These are phyloP conservation scores for Ooceraea biroi DNA, from an alignment of 1,140 invertebrate species.

Conservation along the genomic window DNA sequence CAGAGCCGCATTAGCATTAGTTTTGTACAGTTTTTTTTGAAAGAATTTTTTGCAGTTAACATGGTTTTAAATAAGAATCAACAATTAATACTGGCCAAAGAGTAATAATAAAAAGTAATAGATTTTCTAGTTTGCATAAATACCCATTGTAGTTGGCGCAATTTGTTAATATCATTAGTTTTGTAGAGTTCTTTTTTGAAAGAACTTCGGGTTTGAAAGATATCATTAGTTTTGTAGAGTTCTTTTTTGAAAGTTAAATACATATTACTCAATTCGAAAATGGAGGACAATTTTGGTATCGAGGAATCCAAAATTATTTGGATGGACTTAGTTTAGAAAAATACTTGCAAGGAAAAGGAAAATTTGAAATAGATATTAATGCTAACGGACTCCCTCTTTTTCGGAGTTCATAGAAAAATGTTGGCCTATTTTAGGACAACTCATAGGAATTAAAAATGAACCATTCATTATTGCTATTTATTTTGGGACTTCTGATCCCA, in stretches of 20 bases:
- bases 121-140: constrained; percentile 30
- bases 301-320: constrained; percentile 18
- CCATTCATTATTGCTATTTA: constrained; percentile 36
- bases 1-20: too few relatives aligned
- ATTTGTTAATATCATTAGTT: too few relatives aligned
- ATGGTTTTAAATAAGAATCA: too few relatives aligned
- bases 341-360: constrained; percentile 11
- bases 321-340: constrained; percentile 17
- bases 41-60: too few relatives aligned
- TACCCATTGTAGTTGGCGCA: not conserved
- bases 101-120: too few relatives aligned
- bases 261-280: constrained; percentile 4
- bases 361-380: constrained; percentile 39
- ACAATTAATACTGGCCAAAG: too few relatives aligned
- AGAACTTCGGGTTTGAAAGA: too few relatives aligned
- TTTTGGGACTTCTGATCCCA: constrained; percentile 24
- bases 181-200: too few relatives aligned
- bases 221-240: too few relatives aligned
- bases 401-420: constrained; percentile 34
- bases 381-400: constrained; percentile 17
- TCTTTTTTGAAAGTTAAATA: too few relatives aligned
- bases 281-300: constrained; percentile 32
- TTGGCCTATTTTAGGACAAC: constrained; percentile 39
- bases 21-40: too few relatives aligned
- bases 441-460: constrained; percentile 36